A percentile compares a stretch with the other conserved stretches of the same genome.
These are phyloP conservation scores for Cerastis leucographa DNA, from an alignment of 2,888 invertebrate species.

Conservation along the genomic window DNA sequence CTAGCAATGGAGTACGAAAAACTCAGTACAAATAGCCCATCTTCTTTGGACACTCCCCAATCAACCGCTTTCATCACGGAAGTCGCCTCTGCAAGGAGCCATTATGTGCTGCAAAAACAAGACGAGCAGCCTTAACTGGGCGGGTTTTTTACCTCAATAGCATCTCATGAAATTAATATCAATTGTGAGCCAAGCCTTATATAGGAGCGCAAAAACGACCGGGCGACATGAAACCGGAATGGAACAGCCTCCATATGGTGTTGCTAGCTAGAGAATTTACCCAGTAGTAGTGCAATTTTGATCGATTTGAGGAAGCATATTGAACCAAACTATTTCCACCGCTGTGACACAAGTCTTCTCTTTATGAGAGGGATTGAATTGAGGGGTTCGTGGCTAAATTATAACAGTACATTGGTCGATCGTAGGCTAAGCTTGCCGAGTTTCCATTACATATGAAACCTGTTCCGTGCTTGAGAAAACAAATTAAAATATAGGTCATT, in stretches of 20 bases:
- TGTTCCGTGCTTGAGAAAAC: not conserved
- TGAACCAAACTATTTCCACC: not conserved
- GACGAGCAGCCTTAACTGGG: constrained; percentile 35
- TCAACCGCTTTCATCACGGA: constrained; percentile 59
- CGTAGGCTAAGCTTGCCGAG: too few species aligned
- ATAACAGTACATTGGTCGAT: not conserved
- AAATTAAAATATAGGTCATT: not conserved
- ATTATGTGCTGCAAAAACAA: constrained; percentile 59
- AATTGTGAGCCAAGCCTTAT: constrained; percentile 79
- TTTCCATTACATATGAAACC: not conserved
- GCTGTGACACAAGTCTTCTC: not conserved
- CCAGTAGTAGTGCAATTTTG: not conserved
- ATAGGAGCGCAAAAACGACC: constrained; percentile 67
- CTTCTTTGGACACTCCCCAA: constrained; percentile 51
- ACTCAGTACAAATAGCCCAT: constrained; percentile 43
- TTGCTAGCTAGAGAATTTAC: constrained; percentile 32
- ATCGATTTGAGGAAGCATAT: not conserved
- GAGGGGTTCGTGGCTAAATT: not conserved
- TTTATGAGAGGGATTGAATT: not conserved
- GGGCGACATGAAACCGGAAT: constrained; percentile 55
- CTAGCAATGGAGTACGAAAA: constrained; percentile 32
- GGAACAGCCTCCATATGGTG: constrained; percentile 29
- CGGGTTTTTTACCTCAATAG: constrained; percentile 78
- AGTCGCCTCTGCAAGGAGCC: constrained; percentile 43
- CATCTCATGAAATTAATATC: constrained; percentile 86